Conservation (phyloP, 2,113 vertebrate species). For the Charina bottae region DNA sequence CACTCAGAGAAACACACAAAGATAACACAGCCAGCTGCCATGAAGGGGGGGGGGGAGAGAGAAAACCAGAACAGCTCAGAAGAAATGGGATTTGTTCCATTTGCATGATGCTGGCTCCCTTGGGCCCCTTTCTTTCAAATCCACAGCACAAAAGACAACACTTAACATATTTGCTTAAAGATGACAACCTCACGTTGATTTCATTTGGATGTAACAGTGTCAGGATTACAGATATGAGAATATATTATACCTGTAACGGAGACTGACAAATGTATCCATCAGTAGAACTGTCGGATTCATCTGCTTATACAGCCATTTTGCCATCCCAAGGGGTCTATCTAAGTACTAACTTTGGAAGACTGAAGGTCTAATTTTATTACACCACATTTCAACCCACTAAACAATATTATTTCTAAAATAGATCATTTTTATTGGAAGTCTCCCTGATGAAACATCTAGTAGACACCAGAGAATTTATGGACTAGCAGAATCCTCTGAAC, state of each 20-base stretch:
- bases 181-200: slow-evolving; percentile 93
- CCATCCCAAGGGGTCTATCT: slow-evolving; percentile 88
- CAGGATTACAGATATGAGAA: slow-evolving; percentile 84
- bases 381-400: slow-evolving; percentile 91
- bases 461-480: slow-evolving; percentile 86
- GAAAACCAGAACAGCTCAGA: slow-evolving; percentile 78
- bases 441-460: slow-evolving; percentile 87
- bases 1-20: slow-evolving; percentile 94
- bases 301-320: slow-evolving; percentile 88
- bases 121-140: slow-evolving; percentile 90
- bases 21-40: slow-evolving; percentile 98
- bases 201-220: slow-evolving; percentile 93
- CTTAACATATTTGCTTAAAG: slow-evolving; percentile 98
- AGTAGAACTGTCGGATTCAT: slow-evolving; percentile 91
- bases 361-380: slow-evolving; percentile 93
- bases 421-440: slow-evolving; percentile 90
- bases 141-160: slow-evolving; percentile 91
- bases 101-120: slow-evolving; percentile 88
- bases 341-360: slow-evolving; percentile 87
- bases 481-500: slow-evolving; percentile 82
- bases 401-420: slow-evolving; percentile 91
- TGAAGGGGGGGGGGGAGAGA: slow-evolving; percentile 50
- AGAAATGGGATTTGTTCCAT: slow-evolving; percentile 90
- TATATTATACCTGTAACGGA: slow-evolving; percentile 88
- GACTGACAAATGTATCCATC: slow-evolving; percentile 92